Percentiles rank a stretch among this genome's conserved stretches.
Evolutionary conservation across 2,113 vertebrate genomes (phyloP).

Genomic region (Cromileptes altivelis): DNA sequence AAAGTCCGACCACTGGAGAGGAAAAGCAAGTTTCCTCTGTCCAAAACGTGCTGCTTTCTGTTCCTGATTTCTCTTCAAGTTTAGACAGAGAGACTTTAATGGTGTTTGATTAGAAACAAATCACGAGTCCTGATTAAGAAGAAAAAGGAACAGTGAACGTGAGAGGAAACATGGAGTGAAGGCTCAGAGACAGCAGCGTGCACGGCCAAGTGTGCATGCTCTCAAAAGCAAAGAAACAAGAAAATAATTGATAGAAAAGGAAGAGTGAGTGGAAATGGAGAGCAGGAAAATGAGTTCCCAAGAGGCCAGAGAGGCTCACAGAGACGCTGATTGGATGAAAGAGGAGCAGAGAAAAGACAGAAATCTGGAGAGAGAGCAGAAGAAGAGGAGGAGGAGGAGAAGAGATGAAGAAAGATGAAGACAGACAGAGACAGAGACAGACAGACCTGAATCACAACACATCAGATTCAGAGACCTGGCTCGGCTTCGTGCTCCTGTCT

Average conservation of each 20-base stretch:
- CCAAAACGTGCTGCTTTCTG: too few species aligned
- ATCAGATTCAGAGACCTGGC: background rate
- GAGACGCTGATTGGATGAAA: slow-evolving; percentile 33
- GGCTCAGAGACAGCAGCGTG: background rate
- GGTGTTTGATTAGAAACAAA: background rate
- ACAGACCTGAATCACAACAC: background rate
- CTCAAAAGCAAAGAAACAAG: slow-evolving; percentile 12
- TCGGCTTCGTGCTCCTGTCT: slow-evolving; percentile 1
- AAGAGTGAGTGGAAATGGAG: slow-evolving; percentile 6
- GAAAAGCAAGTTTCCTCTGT: too few species aligned
- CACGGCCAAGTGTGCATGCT: background rate
- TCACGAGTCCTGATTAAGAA: background rate
- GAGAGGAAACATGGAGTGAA: background rate
- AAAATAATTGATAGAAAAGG: slow-evolving; percentile 40
- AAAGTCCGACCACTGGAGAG: too few species aligned
- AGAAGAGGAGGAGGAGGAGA: slow-evolving; percentile 1
- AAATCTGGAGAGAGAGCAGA: background rate
- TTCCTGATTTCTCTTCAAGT: too few species aligned
- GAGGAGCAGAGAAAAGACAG: background rate
- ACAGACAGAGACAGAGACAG: too few species aligned
- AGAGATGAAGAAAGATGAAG: slow-evolving; percentile 26
- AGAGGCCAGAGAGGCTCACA: background rate
- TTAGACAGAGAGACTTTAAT: too few species aligned
- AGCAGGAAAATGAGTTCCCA: slow-evolving; percentile 45
- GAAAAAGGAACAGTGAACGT: background rate